phyloP scores from a whole-genome alignment of 2,888 invertebrate genomes.

The Ctenicera cuprea region DNA sequence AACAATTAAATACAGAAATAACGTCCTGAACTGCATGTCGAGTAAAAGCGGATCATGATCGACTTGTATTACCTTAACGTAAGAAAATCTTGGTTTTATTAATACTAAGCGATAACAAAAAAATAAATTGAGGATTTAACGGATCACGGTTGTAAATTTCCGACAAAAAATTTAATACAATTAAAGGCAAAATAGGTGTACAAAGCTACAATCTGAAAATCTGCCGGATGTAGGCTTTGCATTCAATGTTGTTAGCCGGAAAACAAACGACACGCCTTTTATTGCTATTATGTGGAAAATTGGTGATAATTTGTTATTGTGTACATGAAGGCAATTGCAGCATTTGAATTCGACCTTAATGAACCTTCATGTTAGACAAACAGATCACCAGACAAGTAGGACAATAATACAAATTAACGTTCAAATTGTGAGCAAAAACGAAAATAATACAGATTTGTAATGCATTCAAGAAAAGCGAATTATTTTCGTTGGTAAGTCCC shows the following conservation, averaged over 20 bases:
- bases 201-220: neutral
- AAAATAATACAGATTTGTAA: too few relatives aligned
- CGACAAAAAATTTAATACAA: slow-evolving; percentile 3
- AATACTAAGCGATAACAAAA: neutral
- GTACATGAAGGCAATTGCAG: neutral
- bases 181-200: neutral
- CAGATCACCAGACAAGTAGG: too few relatives aligned
- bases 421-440: too few relatives aligned
- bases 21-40: slow-evolving; percentile 10
- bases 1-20: slow-evolving; percentile 41
- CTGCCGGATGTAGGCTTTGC: slow-evolving; percentile 26
- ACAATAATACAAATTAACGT: too few relatives aligned
- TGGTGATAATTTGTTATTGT: slow-evolving; percentile 32
- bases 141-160: too few relatives aligned
- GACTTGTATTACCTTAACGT: slow-evolving; percentile 2
- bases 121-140: too few relatives aligned
- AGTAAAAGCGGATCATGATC: slow-evolving; percentile 39
- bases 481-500: too few relatives aligned
- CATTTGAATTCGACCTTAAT: slow-evolving; percentile 1
- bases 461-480: too few relatives aligned
- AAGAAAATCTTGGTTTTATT: neutral
- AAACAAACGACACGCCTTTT: slow-evolving; percentile 36
- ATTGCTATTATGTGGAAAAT: slow-evolving; percentile 37
- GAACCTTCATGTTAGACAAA: neutral
- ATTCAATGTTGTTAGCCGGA: slow-evolving; percentile 37